Evolutionary conservation across 2,113 vertebrate species (phyloP).

Genomic region (Camelus bactrianus): DNA sequence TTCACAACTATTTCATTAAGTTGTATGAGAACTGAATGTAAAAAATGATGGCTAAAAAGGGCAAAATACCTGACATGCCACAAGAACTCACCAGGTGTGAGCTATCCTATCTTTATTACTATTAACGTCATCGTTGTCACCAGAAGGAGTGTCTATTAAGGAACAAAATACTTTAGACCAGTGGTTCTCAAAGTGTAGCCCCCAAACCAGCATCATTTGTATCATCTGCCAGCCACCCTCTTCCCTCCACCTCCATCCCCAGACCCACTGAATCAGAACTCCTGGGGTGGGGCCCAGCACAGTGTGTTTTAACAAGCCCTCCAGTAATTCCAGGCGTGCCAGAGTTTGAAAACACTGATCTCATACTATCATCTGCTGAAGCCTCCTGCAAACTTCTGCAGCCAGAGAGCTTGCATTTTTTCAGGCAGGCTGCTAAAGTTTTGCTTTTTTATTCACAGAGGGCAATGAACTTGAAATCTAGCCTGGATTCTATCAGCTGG

Average conservation of each 20-base stretch:
- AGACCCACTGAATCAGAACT: neutral
- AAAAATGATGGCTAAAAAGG: neutral
- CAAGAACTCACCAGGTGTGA: neutral
- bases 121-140: neutral
- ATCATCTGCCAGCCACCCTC: neutral
- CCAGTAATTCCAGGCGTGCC: neutral
- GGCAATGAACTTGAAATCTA: conserved; percentile 32
- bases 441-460: neutral
- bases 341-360: conserved; percentile 8
- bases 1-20: neutral
- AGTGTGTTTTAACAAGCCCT: neutral
- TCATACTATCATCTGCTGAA: conserved; percentile 7
- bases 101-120: neutral
- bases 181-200: neutral
- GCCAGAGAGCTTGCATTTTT: conserved; percentile 25
- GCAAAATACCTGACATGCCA: neutral
- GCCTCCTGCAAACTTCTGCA: neutral
- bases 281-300: neutral
- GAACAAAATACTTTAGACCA: neutral
- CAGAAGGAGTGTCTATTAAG: neutral
- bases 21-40: neutral
- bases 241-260: neutral
- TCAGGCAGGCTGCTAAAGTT: conserved; percentile 5
- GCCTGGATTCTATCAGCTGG: conserved; percentile 25
- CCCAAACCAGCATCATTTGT: neutral